Evolutionary conservation across 1,140 invertebrate species (phyloP), one percentile per base, ranked within the genome.

Genomic region (Panulirus ornatus): DNA sequence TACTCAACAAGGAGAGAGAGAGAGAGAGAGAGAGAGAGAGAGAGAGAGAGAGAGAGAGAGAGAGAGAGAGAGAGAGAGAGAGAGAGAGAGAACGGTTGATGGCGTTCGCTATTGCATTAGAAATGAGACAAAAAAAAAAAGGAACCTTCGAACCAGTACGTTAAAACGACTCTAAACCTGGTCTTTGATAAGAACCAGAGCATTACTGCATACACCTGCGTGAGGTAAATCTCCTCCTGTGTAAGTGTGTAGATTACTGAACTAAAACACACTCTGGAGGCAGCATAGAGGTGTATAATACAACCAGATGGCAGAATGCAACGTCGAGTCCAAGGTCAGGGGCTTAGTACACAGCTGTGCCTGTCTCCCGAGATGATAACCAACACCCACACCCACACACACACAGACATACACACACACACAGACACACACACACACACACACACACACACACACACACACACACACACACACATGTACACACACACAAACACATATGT

Each of bases 381-480:
- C 9, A 8, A 38, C 70, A 70, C 63, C n/a, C 63, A 70, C 63
- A n/a, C n/a, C n/a, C n/a, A n/a, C n/a, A n/a, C n/a, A n/a, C n/a
- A n/a, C n/a, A n/a, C n/a, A n/a, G n/a, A 70, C 63, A 70, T 30
- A 70, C 63, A 70, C 63, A 70, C 63, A 70, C 63, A 70, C 63
- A 70, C 63, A 70, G 22, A 70, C 63, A 70, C 70, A 30, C 70
- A 73, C 70, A 73, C 70, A 73, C 70, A 73, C 70, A 73, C 70
- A 73, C 30, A 73, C 70, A 73, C 70, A 73, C 70, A 73, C 70
- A 73, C 70, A 73, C 34, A 73, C 70, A 73, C 34, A 38, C 34
- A 73, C 14, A 73, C 70, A 73, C 70, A 73, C 34, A 73, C 70
- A 73, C 1, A 70, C 66, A 11, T 58, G 51, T 9, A 11, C 63